These are phyloP conservation scores for Zaprionus lachaisei DNA, from an alignment of 1,140 invertebrate genomes.

Conservation along the genomic window DNA sequence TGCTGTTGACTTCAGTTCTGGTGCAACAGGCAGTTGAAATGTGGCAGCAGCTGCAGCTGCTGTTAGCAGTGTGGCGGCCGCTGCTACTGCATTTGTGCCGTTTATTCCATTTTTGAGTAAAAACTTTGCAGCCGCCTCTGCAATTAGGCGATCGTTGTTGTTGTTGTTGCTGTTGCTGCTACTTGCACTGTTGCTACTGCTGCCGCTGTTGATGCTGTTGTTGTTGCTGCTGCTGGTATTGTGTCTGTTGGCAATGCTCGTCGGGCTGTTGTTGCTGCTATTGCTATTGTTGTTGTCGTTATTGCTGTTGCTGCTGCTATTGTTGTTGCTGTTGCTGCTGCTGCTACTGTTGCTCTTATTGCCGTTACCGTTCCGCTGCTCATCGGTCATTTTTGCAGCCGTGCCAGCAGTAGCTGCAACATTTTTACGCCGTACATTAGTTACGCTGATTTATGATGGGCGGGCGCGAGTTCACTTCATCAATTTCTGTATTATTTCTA, in stretches of 20 bases:
- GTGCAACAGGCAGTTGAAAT: slow-evolving; percentile 63
- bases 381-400: slow-evolving; percentile 86
- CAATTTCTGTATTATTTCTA: slow-evolving; percentile 34
- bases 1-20: slow-evolving; percentile 36
- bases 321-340: slow-evolving; percentile 31
- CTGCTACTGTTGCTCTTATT: slow-evolving; percentile 59
- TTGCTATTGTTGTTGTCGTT: slow-evolving; percentile 20
- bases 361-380: slow-evolving; percentile 79
- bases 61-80: slow-evolving; percentile 36
- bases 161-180: slow-evolving; percentile 48
- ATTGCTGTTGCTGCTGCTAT: slow-evolving; percentile 29
- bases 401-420: slow-evolving; percentile 48
- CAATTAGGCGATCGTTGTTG: slow-evolving; percentile 70
- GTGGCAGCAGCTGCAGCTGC: slow-evolving; percentile 54
- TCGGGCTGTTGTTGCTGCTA: slow-evolving; percentile 29
- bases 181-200: slow-evolving; percentile 21
- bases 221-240: slow-evolving; percentile 44
- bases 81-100: slow-evolving; percentile 62
- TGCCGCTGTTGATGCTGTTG: slow-evolving; percentile 12
- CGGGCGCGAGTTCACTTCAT: slow-evolving; percentile 40
- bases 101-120: slow-evolving; percentile 81
- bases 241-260: slow-evolving; percentile 26
- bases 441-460: slow-evolving; percentile 36
- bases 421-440: slow-evolving; percentile 55
- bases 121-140: slow-evolving; percentile 80